Conservation (phyloP, 2,797 vertebrate genomes). For the Anguilla megastoma region DNA sequence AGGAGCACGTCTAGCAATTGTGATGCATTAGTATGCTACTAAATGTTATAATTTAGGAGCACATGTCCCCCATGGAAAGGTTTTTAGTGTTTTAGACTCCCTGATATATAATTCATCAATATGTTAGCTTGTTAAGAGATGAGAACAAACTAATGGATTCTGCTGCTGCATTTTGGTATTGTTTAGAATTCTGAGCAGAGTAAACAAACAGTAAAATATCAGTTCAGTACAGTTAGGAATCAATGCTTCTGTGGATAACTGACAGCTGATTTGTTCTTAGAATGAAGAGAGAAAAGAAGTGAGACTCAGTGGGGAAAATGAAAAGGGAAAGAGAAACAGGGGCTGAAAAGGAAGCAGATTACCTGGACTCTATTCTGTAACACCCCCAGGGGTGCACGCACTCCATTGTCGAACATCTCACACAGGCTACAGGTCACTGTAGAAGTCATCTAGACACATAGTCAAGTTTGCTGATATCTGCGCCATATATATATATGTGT, state of each 20-base stretch:
- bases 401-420: neutral
- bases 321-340: neutral
- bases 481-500: no score
- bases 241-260: neutral
- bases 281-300: neutral
- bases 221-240: neutral
- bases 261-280: neutral
- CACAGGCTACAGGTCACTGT: neutral
- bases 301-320: neutral
- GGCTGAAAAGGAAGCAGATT: neutral
- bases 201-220: neutral
- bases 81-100: no score
- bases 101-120: neutral
- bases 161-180: neutral
- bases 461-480: neutral
- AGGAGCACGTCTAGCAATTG: no score
- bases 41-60: no score
- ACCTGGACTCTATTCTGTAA: neutral
- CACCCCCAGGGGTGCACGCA: neutral
- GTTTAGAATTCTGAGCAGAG: neutral
- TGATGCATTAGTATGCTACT: no score
- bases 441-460: neutral
- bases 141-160: neutral
- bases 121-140: neutral
- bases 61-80: no score